These are phyloP conservation scores for Drosophila stalkeri DNA, from an alignment of 2,888 invertebrate genomes.

Conservation along the genomic window DNA sequence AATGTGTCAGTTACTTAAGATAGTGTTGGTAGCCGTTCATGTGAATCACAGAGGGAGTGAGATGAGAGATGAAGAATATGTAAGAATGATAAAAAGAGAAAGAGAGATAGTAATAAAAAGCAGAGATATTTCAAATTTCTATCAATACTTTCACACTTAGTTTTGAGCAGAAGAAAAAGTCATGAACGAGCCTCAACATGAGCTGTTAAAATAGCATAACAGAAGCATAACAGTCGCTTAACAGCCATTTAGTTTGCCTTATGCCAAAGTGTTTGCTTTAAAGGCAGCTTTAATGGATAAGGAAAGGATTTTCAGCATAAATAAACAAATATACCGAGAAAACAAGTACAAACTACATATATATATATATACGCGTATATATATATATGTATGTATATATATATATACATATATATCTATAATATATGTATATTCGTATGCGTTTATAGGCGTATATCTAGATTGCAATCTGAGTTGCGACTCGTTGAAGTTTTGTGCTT, in stretches of 20 bases:
- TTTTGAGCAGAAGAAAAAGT: background rate
- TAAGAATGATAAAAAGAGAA: background rate
- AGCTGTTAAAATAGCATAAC: background rate
- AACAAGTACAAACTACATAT: background rate
- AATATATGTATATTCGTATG: constrained; percentile 2
- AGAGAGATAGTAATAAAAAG: background rate
- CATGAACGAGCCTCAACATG: background rate
- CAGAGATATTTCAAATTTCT: background rate
- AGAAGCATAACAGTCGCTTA: background rate
- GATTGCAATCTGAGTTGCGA: constrained; percentile 59
- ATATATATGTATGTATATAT: background rate
- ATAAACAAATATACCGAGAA: background rate
- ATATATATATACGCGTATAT: background rate
- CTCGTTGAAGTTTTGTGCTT: constrained; percentile 57
- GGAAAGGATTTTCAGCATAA: background rate
- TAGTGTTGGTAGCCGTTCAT: background rate
- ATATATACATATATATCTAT: background rate
- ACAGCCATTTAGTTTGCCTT: background rate
- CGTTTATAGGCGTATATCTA: constrained; percentile 32
- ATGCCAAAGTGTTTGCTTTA: background rate
- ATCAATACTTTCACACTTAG: background rate
- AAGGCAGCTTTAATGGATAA: background rate
- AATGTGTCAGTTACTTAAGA: background rate
- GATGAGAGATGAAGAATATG: background rate
- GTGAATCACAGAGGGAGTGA: background rate